Evolutionary conservation across 2,113 vertebrate species (phyloP), one percentile per base, ranked within the genome.

Genomic region (Xenotilapia flavipinnis): DNA sequence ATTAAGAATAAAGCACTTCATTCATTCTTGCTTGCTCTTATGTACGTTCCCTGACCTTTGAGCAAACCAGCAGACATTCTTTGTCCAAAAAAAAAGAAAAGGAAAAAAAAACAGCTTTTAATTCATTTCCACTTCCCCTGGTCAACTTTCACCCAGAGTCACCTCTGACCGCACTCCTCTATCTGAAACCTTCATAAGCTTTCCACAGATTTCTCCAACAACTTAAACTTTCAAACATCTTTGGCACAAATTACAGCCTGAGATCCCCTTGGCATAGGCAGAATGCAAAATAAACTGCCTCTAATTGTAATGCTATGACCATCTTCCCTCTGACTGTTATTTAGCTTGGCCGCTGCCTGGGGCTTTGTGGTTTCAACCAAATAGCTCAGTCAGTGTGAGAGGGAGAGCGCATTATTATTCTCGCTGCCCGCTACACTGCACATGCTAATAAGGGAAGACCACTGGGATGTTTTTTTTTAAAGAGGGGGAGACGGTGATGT

Each of bases 371-470:
- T 93, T 89, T 84, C 82, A 84, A 79, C 89, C 80, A 73, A 93
- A 94, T 92, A 91, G 82, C 90, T 91, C 82, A 79, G 90, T 86
- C 54, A 33, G 82, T 87, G 88, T 92, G 84, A 92, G 90, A 86
- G 90, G 91, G 90, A 89, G 90, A 95, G 80, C 89, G 88, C 91
- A 80, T 93, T 94, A 91, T 95, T 95, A 93, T 93, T 95, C 93
- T 81, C 56, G 56, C 90, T 85, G 90, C 86, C 90, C 81, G 81
- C 90, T 89, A 86, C 87, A 79, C 89, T 89, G 83, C 92, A 89
- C 93, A 93, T 94, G 93, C 95, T 96, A 96, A 96, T 96, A 93
- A 94, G 93, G 91, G 81, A 95, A 86, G 85, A 90, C 91, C 82
- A 89, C 85, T 91, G 90, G 87, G 91, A 86, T 90, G 82, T 8